Evolutionary conservation across 1,140 invertebrate genomes (phyloP).

Genomic region (Colletes latitarsis): DNA sequence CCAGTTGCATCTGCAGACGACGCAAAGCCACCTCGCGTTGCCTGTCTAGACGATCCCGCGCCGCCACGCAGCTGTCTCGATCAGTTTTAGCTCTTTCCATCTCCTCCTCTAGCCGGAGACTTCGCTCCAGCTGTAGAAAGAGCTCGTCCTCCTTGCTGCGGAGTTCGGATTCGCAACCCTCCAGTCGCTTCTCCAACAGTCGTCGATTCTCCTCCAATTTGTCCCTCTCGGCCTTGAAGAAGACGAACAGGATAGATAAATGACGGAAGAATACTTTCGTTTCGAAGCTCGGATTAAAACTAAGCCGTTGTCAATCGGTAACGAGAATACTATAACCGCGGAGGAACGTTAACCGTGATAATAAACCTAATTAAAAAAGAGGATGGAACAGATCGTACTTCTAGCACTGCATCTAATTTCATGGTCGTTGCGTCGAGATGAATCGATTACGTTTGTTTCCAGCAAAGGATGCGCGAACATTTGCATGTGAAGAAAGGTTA

Average conservation of each 20-base stretch:
- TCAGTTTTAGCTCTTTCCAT: constrained; percentile 78
- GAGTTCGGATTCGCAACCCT: constrained; percentile 82
- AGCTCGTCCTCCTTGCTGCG: constrained; percentile 85
- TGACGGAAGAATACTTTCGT: neutral
- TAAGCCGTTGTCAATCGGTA: constrained; percentile 2
- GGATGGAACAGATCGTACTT: constrained; percentile 18
- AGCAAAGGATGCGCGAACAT: neutral
- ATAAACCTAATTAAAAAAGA: constrained; percentile 40
- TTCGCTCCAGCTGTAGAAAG: constrained; percentile 83
- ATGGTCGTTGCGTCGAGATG: constrained; percentile 12
- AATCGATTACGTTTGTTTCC: neutral
- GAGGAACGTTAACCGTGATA: constrained; percentile 13
- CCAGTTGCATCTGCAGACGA: constrained; percentile 82
- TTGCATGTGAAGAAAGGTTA: neutral
- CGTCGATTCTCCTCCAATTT: constrained; percentile 80
- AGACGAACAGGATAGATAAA: constrained; percentile 27
- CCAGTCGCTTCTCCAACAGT: constrained; percentile 80
- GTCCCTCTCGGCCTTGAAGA: constrained; percentile 83
- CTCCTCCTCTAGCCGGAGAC: constrained; percentile 84
- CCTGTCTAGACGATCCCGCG: constrained; percentile 69
- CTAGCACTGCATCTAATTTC: constrained; percentile 37
- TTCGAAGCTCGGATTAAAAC: too few relatives aligned
- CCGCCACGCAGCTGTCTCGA: constrained; percentile 69
- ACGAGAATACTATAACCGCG: neutral
- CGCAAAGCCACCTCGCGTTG: constrained; percentile 70